Conservation (phyloP, 2,797 vertebrate genomes). For the Crax fasciolata region DNA sequence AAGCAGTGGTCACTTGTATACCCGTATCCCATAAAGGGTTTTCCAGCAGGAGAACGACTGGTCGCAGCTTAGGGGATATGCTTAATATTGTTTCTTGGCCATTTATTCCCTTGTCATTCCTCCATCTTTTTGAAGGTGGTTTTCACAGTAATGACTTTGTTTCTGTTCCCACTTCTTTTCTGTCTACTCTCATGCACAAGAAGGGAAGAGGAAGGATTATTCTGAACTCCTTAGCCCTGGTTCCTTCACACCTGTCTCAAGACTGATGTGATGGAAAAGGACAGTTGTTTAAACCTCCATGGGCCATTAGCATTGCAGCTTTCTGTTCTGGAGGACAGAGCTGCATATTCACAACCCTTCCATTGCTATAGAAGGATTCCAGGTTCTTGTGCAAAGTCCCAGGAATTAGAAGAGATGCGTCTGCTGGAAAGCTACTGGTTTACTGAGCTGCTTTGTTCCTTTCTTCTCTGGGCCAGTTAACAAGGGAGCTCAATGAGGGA, state of each 20-base stretch:
- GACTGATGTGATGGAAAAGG: not conserved
- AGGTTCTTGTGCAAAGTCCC: not conserved
- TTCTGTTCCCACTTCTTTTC: not conserved
- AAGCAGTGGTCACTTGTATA: accelerated
- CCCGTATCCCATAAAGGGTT: not conserved
- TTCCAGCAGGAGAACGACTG: not conserved
- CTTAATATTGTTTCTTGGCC: not conserved
- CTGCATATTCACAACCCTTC: not conserved
- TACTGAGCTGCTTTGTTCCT: not conserved
- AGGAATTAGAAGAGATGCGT: not conserved
- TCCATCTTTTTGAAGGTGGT: not conserved
- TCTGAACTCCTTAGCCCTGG: not conserved
- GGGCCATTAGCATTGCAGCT: not conserved
- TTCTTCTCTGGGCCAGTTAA: not conserved
- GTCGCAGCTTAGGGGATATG: accelerated
- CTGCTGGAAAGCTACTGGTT: not conserved
- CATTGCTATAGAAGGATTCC: not conserved
- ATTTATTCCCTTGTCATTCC: not conserved
- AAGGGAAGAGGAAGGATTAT: not conserved
- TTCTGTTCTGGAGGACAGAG: not conserved
- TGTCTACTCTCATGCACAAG: not conserved
- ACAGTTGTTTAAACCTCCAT: not conserved
- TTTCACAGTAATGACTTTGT: not conserved
- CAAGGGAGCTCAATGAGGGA: not conserved
- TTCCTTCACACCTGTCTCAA: not conserved